Percentiles rank a stretch among this genome's conserved stretches.
phyloP scores from a whole-genome alignment of 1,140 invertebrate species.

The Drosophila nasuta region DNA sequence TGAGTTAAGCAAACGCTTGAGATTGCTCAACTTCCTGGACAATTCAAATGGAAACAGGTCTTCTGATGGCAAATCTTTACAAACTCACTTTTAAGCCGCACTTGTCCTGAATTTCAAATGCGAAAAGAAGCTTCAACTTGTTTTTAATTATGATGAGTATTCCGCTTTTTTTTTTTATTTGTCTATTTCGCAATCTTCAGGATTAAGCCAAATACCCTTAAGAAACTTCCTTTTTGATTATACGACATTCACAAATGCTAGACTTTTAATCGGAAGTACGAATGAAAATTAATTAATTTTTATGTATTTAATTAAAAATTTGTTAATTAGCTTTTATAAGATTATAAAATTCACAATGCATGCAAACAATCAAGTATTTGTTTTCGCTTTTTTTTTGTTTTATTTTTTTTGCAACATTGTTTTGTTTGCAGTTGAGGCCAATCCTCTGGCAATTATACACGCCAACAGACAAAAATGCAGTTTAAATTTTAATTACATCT shows the following conservation, averaged over 20 bases:
- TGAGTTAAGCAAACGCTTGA: conserved; percentile 1
- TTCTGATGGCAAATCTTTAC: not conserved
- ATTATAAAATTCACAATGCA: not conserved
- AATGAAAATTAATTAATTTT: conserved; percentile 7
- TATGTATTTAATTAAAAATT: not conserved
- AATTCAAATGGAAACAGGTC: conserved; percentile 7
- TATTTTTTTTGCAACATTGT: conserved; percentile 12
- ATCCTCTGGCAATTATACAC: conserved; percentile 30
- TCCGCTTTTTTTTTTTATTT: not conserved
- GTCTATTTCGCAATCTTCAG: not conserved
- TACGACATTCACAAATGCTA: not conserved
- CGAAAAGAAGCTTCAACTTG: not conserved
- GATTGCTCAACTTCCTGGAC: conserved; percentile 24
- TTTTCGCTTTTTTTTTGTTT: not conserved
- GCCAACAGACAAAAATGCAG: conserved; percentile 36
- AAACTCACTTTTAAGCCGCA: conserved; percentile 5
- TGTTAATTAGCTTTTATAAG: conserved; percentile 2
- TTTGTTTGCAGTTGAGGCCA: conserved; percentile 14
- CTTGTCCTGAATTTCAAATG: conserved; percentile 13
- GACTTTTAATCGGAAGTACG: not conserved
- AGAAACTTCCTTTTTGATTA: not conserved
- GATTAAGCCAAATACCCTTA: not conserved
- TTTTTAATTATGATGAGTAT: not conserved
- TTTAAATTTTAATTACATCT: conserved; percentile 46
- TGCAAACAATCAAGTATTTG: not conserved